Conservation (phyloP, 2,113 vertebrate genomes). For the Turnix velox region DNA sequence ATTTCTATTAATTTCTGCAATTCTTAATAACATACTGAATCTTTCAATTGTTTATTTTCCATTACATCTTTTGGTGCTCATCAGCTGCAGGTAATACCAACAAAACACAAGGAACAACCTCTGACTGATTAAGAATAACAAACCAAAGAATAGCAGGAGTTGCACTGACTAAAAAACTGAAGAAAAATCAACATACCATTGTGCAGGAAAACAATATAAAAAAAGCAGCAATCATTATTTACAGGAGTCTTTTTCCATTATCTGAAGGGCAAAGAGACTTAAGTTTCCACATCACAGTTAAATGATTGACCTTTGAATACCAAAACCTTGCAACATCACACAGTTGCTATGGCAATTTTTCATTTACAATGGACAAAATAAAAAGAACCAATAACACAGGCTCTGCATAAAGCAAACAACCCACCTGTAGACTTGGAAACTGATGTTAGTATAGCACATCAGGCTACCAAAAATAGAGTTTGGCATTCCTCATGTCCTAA, state of each 20-base stretch:
- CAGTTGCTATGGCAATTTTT: neutral
- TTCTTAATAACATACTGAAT: neutral
- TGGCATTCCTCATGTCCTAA: neutral
- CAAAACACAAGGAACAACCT: neutral
- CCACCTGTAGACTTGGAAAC: neutral
- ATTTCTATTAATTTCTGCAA: neutral
- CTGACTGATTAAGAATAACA: neutral
- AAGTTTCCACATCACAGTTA: neutral
- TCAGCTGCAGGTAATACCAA: neutral
- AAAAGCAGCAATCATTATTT: neutral
- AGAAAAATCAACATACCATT: neutral
- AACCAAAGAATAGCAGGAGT: neutral
- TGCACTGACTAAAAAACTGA: neutral
- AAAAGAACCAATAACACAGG: neutral
- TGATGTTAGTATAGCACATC: neutral
- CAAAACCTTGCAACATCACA: neutral
- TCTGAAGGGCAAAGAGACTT: neutral
- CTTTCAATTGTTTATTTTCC: neutral
- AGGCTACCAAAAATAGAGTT: neutral
- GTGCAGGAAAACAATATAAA: neutral
- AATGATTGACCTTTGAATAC: neutral
- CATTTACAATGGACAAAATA: neutral
- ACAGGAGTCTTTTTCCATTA: neutral
- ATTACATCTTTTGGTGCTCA: neutral
- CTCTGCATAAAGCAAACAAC: neutral